Conservation (phyloP, 2,113 vertebrate genomes). For the Pionites leucogaster region DNA sequence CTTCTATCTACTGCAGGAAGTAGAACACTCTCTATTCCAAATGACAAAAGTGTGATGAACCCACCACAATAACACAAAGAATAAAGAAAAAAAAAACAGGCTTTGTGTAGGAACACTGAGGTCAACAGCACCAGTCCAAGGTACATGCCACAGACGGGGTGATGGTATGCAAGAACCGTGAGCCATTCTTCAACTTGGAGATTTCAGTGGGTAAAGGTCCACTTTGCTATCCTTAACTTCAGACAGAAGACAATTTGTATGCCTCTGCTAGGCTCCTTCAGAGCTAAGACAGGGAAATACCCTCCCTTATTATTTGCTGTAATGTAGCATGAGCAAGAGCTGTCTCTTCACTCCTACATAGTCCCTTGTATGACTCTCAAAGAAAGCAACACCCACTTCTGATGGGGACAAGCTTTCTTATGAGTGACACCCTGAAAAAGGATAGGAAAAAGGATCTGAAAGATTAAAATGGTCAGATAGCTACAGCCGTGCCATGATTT, state of each 20-base stretch:
- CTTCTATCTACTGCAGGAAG: neutral
- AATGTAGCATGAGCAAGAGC: neutral
- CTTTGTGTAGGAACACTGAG: neutral
- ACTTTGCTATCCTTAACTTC: neutral
- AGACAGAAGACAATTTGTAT: neutral
- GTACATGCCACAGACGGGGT: neutral
- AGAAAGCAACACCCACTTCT: conserved; percentile 13
- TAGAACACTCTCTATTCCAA: neutral
- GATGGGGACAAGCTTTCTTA: neutral
- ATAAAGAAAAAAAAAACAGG: neutral
- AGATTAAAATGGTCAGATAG: neutral
- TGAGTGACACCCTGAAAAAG: neutral
- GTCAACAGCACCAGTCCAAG: neutral
- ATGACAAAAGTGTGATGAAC: neutral
- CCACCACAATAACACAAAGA: neutral
- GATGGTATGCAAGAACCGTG: neutral
- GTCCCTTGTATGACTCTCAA: neutral
- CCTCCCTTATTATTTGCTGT: neutral
- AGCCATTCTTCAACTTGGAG: neutral
- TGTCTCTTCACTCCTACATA: neutral
- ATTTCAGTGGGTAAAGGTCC: neutral
- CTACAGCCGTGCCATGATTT: neutral
- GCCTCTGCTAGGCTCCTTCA: neutral
- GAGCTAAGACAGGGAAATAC: neutral
- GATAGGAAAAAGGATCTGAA: neutral